Evolutionary conservation across 1,140 invertebrate genomes (phyloP).

Genomic region (Drosophila nebulosa): DNA sequence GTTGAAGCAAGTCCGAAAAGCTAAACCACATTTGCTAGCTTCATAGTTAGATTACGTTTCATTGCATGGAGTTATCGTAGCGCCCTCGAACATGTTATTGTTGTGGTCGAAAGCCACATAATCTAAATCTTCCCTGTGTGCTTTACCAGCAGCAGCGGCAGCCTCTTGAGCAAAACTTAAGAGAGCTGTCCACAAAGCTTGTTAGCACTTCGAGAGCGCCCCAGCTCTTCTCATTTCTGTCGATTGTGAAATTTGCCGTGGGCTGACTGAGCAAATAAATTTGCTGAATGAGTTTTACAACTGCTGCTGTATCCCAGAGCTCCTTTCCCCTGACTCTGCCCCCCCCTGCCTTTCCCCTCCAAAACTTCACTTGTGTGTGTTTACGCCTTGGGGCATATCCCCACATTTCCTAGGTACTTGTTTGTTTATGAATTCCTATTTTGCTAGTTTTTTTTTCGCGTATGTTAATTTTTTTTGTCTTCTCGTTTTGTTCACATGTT

Average conservation of each 20-base stretch:
- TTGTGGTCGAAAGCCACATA: neutral
- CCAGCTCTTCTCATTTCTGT: conserved; percentile 19
- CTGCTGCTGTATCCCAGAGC: neutral
- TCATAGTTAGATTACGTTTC: neutral
- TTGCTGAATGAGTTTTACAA: conserved; percentile 23
- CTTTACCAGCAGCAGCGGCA: neutral
- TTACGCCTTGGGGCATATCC: neutral
- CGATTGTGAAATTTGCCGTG: conserved; percentile 60
- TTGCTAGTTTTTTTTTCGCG: neutral
- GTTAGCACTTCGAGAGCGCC: conserved; percentile 47
- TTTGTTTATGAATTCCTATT: conserved; percentile 6
- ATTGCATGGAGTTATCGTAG: neutral
- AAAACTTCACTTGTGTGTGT: neutral
- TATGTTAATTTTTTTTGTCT: conserved; percentile 5
- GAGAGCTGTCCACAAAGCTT: conserved; percentile 22
- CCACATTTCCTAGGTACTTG: neutral
- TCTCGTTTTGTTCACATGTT: conserved; percentile 23
- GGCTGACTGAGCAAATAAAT: conserved; percentile 32
- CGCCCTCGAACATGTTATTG: neutral
- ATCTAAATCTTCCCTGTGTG: conserved; percentile 3
- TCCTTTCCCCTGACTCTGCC: neutral
- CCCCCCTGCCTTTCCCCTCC: neutral
- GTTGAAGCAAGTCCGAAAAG: too few relatives aligned
- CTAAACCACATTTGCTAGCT: too few relatives aligned
- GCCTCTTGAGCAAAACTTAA: conserved; percentile 4